Base-by-base conservation (phyloP, 1,140 invertebrate species). In the Sitobion miscanthi region DNA sequence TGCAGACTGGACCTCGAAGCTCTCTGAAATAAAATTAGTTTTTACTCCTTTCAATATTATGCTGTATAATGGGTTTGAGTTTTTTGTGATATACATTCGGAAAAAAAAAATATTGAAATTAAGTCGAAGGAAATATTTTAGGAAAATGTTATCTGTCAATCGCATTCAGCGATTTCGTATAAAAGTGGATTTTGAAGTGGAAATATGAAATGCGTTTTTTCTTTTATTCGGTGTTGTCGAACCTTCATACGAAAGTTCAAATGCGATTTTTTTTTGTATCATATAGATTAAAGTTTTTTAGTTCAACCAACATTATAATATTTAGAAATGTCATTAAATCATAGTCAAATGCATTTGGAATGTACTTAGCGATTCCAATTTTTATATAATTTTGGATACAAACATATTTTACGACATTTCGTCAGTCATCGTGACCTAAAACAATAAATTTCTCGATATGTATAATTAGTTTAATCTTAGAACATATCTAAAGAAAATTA, bases 1-100 rank as follows among this genome's bases (percentile, higher is more conserved):
- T 98, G 97, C 94, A 98, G 95, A 93, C 97, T 98, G 20, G 97
- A 97, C 95, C 98, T 97, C 21, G 97, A 98, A 2, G 97, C 97
- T 94, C 97, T 96, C 95, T 98, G 96, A 87, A 90, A 94, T 54
- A 49, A 94, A 94, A 42, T 52, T n/a, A 25, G 38, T 38, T 45
- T 90, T 90, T 90, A 62, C 25, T 8, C 30, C 21, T 11, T 54
- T 38, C 20, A 54, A 86, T 89, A 87, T 87, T 14, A 35, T n/a
- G 47, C 5, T 35, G n/a, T 77, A 77, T n/a, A 49, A 87, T 21
- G 38, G 54, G 11, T 9, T 89, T 89, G 86, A n/a, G 21, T 52
- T 25, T 89, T 54, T 30, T 23, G 2, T 87, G 30, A 20, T 87
- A 54, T 38, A 23, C 21, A 8, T 83, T 21, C 5, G 4, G 30